phyloP scores from a whole-genome alignment of 2,113 vertebrate genomes.

The Neopipo cinnamomea region DNA sequence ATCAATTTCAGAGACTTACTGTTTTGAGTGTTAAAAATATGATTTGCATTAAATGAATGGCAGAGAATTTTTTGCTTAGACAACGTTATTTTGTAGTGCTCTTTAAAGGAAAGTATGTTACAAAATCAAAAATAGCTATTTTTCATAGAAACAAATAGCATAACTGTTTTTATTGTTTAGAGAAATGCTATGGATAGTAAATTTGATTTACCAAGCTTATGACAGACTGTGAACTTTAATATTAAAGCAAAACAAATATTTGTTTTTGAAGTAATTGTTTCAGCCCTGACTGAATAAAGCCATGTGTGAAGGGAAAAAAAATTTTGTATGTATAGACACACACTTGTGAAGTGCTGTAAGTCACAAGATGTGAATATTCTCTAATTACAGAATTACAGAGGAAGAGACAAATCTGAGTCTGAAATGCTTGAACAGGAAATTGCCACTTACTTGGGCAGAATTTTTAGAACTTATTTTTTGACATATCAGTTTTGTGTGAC shows the following conservation, averaged over 20 bases:
- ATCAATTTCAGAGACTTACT: not conserved
- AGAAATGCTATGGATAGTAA: not conserved
- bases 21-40: not conserved
- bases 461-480: not conserved
- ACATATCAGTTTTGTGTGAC: not conserved
- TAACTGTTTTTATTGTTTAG: not conserved
- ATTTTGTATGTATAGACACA: not conserved
- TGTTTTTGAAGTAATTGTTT: not conserved
- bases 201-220: not conserved
- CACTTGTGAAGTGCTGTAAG: not conserved
- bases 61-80: not conserved
- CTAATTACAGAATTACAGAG: not conserved
- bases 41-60: not conserved
- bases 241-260: not conserved
- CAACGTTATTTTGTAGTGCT: not conserved
- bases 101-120: not conserved
- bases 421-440: not conserved
- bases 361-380: not conserved
- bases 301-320: not conserved
- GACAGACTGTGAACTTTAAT: not conserved
- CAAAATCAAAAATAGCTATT: not conserved
- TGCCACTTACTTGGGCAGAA: not conserved
- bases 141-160: not conserved
- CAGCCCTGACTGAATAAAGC: not conserved
- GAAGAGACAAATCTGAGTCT: not conserved